phyloP scores from a whole-genome alignment of 2,888 invertebrate genomes.

The Megaustenia siamemsis region DNA sequence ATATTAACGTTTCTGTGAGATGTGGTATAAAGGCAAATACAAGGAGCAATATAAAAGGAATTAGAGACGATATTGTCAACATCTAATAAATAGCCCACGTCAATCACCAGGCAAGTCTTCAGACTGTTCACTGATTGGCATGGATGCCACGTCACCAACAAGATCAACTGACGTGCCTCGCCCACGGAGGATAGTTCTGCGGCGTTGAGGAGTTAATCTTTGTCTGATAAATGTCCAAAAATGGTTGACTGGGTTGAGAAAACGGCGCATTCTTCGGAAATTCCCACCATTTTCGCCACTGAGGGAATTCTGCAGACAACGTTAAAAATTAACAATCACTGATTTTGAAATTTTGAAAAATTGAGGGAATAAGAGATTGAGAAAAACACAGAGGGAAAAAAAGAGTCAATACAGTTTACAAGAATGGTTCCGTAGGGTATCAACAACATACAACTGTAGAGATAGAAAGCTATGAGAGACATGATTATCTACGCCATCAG shows the following conservation, averaged over 20 bases:
- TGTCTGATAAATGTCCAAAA: constrained; percentile 1
- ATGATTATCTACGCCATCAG: too few species aligned
- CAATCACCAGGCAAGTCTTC: constrained; percentile 33
- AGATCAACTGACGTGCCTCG: constrained; percentile 19
- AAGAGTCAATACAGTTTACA: too few species aligned
- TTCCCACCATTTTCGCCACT: constrained; percentile 1
- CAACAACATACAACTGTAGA: too few species aligned
- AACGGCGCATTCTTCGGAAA: neutral
- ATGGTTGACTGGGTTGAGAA: neutral
- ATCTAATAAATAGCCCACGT: neutral
- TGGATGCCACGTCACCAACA: neutral
- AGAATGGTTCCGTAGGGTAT: too few species aligned
- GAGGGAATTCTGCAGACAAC: neutral
- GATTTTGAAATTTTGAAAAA: too few species aligned
- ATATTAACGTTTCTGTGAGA: neutral
- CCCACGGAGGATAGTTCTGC: neutral
- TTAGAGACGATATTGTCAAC: neutral
- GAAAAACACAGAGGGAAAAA: too few species aligned
- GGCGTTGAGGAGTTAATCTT: neutral
- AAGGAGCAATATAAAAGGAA: neutral
- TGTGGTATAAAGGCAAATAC: too few species aligned
- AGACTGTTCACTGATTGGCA: neutral
- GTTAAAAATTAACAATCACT: neutral
- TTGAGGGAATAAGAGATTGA: too few species aligned
- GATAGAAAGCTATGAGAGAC: too few species aligned